A percentile compares a stretch with the other conserved stretches of the same genome.
These are phyloP conservation scores for Lepetodrilus schrolli DNA, from an alignment of 2,888 invertebrate species.

Conservation along the genomic window DNA sequence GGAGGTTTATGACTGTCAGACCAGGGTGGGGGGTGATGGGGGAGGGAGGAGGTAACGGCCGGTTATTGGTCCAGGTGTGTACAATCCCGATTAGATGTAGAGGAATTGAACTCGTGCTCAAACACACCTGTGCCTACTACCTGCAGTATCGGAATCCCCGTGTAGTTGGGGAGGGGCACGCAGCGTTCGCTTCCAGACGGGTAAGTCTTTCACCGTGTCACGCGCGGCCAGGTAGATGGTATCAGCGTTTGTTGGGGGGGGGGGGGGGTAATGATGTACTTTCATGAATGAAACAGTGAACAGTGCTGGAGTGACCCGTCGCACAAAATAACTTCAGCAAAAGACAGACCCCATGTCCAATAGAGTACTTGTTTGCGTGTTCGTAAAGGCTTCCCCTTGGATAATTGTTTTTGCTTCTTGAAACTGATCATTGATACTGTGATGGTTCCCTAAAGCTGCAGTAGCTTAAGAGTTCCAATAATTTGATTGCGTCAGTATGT, in stretches of 20 bases:
- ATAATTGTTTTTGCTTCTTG: too few species aligned
- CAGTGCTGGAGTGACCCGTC: too few species aligned
- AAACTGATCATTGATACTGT: too few species aligned
- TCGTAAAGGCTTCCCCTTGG: too few species aligned
- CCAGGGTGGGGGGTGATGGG: background rate
- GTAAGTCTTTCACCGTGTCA: background rate
- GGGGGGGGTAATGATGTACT: conserved; percentile 10
- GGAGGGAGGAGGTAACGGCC: background rate
- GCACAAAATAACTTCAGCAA: too few species aligned
- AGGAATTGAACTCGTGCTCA: conserved; percentile 12
- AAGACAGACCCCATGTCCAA: too few species aligned
- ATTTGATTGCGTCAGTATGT: too few species aligned
- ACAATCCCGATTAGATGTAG: background rate
- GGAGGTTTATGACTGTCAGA: too few species aligned
- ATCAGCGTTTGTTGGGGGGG: background rate
- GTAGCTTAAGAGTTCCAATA: too few species aligned
- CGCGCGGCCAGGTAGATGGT: conserved; percentile 5
- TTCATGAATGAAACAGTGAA: background rate
- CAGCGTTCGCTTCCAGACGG: background rate
- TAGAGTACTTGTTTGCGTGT: too few species aligned
- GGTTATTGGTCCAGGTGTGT: background rate
- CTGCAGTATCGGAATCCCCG: background rate
- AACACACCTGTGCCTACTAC: conserved; percentile 1
- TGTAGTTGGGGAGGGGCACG: background rate
- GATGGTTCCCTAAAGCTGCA: too few species aligned